These are phyloP conservation scores for Adrianichthys oophorus DNA, from an alignment of 2,797 vertebrate genomes.

Conservation along the genomic window DNA sequence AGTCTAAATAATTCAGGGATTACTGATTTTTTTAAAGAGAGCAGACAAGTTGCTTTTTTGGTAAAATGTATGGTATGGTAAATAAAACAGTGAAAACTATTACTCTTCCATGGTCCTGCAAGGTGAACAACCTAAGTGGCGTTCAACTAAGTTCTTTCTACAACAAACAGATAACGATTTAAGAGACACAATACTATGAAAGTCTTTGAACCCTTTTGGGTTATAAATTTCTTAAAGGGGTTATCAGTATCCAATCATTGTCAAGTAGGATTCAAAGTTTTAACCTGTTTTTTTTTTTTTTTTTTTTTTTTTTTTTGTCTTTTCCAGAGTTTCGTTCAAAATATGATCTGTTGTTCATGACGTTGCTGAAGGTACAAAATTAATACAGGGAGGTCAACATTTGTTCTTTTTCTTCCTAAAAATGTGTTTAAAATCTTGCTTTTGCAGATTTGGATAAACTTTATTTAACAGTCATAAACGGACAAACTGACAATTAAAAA, in stretches of 20 bases:
- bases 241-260: not conserved
- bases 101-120: not conserved
- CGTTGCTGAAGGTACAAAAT: no score
- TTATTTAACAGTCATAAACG: no score
- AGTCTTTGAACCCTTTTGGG: not conserved
- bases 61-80: not conserved
- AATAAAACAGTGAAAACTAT: not conserved
- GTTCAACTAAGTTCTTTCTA: constrained; percentile 9
- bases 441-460: no score
- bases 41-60: not conserved
- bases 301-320: no score
- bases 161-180: constrained; percentile 8
- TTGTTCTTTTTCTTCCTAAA: no score
- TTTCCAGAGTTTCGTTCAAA: no score
- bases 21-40: not conserved
- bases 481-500: no score
- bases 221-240: not conserved
- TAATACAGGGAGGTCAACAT: no score
- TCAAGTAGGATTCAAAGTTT: not conserved
- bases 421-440: no score
- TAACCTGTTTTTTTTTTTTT: no score
- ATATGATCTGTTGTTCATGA: not conserved
- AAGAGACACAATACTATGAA: constrained; percentile 1
- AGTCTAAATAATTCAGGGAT: no score
- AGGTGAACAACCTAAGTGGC: constrained; percentile 43